Percentiles rank a stretch among this genome's conserved stretches.
phyloP scores from a whole-genome alignment of 2,888 invertebrate genomes.

The Leucozona laternaria region DNA sequence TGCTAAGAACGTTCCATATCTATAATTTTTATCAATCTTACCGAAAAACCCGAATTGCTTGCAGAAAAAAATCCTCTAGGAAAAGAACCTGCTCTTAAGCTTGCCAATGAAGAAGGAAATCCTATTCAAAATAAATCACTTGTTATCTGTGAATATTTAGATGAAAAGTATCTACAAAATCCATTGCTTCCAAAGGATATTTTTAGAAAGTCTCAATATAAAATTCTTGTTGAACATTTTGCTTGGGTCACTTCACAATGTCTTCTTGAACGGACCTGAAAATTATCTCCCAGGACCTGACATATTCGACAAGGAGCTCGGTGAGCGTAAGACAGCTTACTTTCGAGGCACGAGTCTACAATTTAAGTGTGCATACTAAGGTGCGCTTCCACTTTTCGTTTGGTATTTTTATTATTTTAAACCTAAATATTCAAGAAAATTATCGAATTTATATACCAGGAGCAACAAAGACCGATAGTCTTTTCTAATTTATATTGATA shows the following conservation, averaged over 20 bases:
- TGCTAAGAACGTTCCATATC: conserved; percentile 91
- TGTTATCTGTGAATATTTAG: conserved; percentile 91
- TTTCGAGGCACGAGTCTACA: too few relatives aligned
- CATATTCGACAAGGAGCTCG: conserved; percentile 87
- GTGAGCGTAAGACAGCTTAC: conserved; percentile 86
- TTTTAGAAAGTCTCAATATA: conserved; percentile 82
- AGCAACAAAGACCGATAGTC: too few relatives aligned
- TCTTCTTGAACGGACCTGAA: conserved; percentile 78
- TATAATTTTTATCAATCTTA: conserved; percentile 89
- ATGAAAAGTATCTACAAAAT: conserved; percentile 89
- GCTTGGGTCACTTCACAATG: conserved; percentile 80
- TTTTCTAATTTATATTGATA: too few relatives aligned
- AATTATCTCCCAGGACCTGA: conserved; percentile 86
- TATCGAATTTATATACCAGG: too few relatives aligned
- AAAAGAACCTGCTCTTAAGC: conserved; percentile 91
- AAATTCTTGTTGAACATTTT: conserved; percentile 82
- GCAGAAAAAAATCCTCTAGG: conserved; percentile 87
- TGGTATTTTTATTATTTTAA: too few relatives aligned
- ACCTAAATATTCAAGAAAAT: too few relatives aligned
- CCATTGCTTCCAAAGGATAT: conserved; percentile 86
- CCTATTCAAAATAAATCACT: conserved; percentile 90
- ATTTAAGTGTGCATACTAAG: too few relatives aligned
- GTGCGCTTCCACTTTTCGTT: too few relatives aligned
- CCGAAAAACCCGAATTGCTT: conserved; percentile 93
- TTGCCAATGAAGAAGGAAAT: conserved; percentile 86